phyloP scores from a whole-genome alignment of 2,888 invertebrate species.

The Podotricha telesiphe region DNA sequence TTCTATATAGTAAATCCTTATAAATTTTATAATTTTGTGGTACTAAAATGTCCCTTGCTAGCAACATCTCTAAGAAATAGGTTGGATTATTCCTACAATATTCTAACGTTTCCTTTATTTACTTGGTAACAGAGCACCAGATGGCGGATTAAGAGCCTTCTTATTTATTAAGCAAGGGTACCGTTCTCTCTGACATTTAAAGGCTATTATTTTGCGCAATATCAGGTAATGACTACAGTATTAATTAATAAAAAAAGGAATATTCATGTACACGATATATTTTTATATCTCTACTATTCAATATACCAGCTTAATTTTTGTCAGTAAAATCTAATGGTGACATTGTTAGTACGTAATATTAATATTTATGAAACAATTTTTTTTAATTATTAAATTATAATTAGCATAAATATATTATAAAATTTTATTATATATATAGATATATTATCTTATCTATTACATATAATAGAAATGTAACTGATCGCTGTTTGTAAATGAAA shows the following conservation, averaged over 20 bases:
- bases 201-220: constrained; percentile 15
- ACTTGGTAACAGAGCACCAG: constrained; percentile 14
- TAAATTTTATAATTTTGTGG: not conserved
- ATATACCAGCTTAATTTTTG: no score
- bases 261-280: not conserved
- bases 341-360: no score
- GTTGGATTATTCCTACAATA: constrained; percentile 7
- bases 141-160: constrained; percentile 21
- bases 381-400: no score
- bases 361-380: no score
- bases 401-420: no score
- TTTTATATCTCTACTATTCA: no score
- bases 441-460: no score
- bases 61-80: not conserved
- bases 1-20: not conserved
- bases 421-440: no score
- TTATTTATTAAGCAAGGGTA: constrained; percentile 19
- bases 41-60: not conserved
- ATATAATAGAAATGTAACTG: no score
- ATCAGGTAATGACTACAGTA: not conserved
- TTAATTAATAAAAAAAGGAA: constrained; percentile 7
- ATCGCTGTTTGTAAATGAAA: no score
- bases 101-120: constrained; percentile 10
- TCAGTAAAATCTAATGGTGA: no score
- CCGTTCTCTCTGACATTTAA: constrained; percentile 17